Percentiles rank a stretch among this genome's conserved stretches.
Evolutionary conservation across 2,888 invertebrate species (phyloP).

Genomic region (Brachyptera risi): DNA sequence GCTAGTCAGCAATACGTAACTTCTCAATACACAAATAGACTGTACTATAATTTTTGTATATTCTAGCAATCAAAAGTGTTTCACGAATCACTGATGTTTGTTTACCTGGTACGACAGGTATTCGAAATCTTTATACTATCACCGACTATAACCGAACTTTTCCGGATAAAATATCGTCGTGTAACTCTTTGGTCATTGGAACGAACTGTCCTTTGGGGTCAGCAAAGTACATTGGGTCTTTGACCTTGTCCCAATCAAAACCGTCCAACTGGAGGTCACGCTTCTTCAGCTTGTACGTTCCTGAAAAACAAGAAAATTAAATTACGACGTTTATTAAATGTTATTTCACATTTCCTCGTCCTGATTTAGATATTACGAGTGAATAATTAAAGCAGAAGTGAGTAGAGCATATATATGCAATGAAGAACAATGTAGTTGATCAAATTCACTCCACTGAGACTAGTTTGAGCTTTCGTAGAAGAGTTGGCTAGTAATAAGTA

Average conservation of each 20-base stretch:
- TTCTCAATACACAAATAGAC: no score
- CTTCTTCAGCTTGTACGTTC: conserved; percentile 96
- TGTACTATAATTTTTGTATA: no score
- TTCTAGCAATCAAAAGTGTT: no score
- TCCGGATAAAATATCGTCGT: conserved; percentile 69
- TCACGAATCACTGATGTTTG: no score
- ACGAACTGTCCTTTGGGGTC: conserved; percentile 63
- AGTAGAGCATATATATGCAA: no score
- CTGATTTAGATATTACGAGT: background rate
- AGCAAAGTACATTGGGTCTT: conserved; percentile 78
- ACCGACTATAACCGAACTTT: conserved; percentile 72
- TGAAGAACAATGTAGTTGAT: no score
- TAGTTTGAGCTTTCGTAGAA: no score
- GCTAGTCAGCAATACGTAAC: no score
- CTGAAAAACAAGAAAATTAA: conserved; percentile 49
- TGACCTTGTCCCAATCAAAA: conserved; percentile 67
- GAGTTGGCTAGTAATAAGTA: no score
- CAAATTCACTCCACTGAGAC: no score
- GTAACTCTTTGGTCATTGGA: conserved; percentile 65
- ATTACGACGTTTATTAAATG: background rate
- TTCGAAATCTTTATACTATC: no score
- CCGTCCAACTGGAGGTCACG: conserved; percentile 87
- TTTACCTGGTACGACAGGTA: no score
- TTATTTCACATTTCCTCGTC: background rate
- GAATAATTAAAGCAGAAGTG: background rate